Conservation (phyloP, 2,888 invertebrate species). For the Leistus spinibarbis region DNA sequence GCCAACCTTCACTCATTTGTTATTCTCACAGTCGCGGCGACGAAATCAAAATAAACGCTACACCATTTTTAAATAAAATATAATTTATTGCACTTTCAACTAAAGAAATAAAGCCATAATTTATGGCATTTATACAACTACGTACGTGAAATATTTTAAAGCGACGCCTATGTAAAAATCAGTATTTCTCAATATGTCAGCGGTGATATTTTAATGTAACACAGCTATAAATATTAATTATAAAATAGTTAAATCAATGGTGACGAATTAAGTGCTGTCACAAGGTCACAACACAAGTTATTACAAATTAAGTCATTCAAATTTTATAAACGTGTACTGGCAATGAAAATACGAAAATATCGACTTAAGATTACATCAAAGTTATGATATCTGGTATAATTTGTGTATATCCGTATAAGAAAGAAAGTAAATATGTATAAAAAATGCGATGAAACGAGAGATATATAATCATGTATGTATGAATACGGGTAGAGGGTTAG, state of each 20-base stretch:
- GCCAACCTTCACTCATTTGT: not conserved
- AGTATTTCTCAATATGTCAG: not conserved
- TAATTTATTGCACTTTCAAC: not conserved
- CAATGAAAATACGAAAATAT: slow-evolving; percentile 11
- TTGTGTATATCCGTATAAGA: too few relatives aligned
- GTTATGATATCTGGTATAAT: slow-evolving; percentile 2
- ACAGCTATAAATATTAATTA: slow-evolving; percentile 36
- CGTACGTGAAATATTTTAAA: not conserved
- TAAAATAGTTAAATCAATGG: slow-evolving; percentile 35
- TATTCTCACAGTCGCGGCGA: not conserved
- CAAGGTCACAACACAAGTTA: slow-evolving; percentile 33
- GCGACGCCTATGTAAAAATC: not conserved
- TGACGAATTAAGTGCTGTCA: slow-evolving; percentile 37
- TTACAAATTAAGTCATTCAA: slow-evolving; percentile 39
- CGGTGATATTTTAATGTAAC: not conserved
- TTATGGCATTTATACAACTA: not conserved
- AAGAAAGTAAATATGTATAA: not conserved
- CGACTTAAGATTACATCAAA: slow-evolving; percentile 9
- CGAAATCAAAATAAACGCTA: not conserved
- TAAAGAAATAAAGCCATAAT: not conserved
- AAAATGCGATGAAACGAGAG: not conserved
- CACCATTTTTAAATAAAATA: not conserved
- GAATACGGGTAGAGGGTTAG: not conserved
- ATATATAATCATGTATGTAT: not conserved
- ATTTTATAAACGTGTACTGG: slow-evolving; percentile 30